These are phyloP conservation scores for Molothrus ater DNA, from an alignment of 2,797 vertebrate genomes.

Conservation along the genomic window DNA sequence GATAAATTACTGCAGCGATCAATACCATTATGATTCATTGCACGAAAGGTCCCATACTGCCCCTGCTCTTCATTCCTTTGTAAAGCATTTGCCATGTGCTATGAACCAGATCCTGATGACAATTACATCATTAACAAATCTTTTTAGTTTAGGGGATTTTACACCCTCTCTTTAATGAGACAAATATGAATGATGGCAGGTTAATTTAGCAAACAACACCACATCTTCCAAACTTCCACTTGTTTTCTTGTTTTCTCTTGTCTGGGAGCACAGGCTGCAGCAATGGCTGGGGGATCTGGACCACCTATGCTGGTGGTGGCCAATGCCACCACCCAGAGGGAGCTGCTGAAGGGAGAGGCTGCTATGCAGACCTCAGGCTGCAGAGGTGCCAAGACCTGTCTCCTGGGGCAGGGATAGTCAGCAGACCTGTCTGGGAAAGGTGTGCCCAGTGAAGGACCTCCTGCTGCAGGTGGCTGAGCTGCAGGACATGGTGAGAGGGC, in stretches of 20 bases:
- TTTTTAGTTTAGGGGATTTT: not conserved
- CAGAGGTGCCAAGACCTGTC: not conserved
- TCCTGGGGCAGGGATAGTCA: not conserved
- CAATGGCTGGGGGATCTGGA: not conserved
- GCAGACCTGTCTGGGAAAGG: not conserved
- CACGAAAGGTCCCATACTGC: not conserved
- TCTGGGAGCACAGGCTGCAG: not conserved
- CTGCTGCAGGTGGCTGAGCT: not conserved
- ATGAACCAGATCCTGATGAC: not conserved
- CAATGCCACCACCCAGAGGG: not conserved
- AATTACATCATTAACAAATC: not conserved
- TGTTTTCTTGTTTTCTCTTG: not conserved
- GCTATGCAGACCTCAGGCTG: not conserved
- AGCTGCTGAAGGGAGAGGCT: not conserved
- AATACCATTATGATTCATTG: not conserved
- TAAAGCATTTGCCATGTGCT: not conserved
- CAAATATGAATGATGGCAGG: not conserved
- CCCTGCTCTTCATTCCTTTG: not conserved
- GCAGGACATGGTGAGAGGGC: not conserved
- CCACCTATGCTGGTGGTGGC: not conserved
- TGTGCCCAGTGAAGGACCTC: not conserved
- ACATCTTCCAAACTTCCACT: not conserved
- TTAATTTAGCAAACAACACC: not conserved
- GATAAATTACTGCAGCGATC: not conserved
- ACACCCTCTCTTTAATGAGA: not conserved